Evolutionary conservation across 1,140 invertebrate genomes (phyloP).

Genomic region (Drosophila novamexicana): DNA sequence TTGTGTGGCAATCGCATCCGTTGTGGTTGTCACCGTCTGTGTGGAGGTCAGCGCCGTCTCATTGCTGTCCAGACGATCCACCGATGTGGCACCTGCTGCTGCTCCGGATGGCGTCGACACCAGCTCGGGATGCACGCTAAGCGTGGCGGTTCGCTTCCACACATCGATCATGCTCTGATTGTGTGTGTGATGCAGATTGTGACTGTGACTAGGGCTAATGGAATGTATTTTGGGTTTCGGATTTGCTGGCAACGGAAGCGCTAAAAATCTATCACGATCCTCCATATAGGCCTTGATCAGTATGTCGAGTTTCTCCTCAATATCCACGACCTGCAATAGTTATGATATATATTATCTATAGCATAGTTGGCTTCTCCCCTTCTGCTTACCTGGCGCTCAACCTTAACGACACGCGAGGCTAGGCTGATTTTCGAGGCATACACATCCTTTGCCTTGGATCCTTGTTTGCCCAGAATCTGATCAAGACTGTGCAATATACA

Average conservation of each 20-base stretch:
- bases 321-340: slow-evolving; percentile 92
- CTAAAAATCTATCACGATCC: slow-evolving; percentile 89
- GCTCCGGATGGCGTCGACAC: slow-evolving; percentile 26
- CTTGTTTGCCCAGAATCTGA: slow-evolving; percentile 96
- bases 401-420: slow-evolving; percentile 96
- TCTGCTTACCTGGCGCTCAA: slow-evolving; percentile 94
- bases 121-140: slow-evolving; percentile 82
- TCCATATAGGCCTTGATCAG: slow-evolving; percentile 96
- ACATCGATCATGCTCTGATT: slow-evolving; percentile 75
- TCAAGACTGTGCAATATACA: slow-evolving; percentile 88
- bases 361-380: neutral
- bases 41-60: slow-evolving; percentile 68
- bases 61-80: slow-evolving; percentile 75
- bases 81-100: slow-evolving; percentile 37
- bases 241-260: slow-evolving; percentile 85
- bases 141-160: slow-evolving; percentile 83
- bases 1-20: slow-evolving; percentile 74
- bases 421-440: slow-evolving; percentile 97
- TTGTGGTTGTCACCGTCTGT: slow-evolving; percentile 64
- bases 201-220: slow-evolving; percentile 83
- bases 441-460: slow-evolving; percentile 96
- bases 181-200: slow-evolving; percentile 64
- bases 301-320: slow-evolving; percentile 96
- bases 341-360: neutral
- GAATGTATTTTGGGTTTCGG: slow-evolving; percentile 83